phyloP scores from a whole-genome alignment of 2,113 vertebrate genomes.

The Pteronura brasiliensis region DNA sequence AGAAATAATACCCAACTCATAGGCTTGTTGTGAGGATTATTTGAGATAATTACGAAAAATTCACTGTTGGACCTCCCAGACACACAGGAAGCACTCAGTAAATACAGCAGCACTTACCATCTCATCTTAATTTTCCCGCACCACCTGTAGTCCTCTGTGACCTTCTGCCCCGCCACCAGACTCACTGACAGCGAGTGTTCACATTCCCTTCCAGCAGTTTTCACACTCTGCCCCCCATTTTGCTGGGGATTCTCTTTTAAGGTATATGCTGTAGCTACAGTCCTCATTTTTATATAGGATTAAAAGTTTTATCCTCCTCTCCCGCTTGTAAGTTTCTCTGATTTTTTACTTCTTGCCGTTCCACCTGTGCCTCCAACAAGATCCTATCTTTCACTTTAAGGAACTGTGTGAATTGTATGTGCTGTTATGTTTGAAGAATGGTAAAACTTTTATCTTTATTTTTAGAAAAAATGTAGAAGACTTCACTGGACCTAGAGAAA shows the following conservation, averaged over 20 bases:
- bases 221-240: neutral
- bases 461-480: slow-evolving; percentile 97
- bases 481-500: slow-evolving; percentile 97
- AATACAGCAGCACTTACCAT: neutral
- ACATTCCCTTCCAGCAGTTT: neutral
- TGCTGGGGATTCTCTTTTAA: neutral
- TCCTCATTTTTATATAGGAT: neutral
- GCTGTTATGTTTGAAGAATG: neutral
- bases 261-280: neutral
- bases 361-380: neutral
- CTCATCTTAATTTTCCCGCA: neutral
- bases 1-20: neutral
- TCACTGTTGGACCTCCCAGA: neutral
- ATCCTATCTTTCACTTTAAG: neutral
- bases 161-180: neutral
- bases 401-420: neutral
- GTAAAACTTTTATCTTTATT: slow-evolving; percentile 57
- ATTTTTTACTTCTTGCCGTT: neutral
- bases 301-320: neutral
- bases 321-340: neutral
- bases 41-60: neutral
- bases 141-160: neutral
- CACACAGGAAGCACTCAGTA: neutral
- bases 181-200: neutral
- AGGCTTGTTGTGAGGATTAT: neutral